phyloP scores from a whole-genome alignment of 2,113 vertebrate species.

The Dipodomys spectabilis region DNA sequence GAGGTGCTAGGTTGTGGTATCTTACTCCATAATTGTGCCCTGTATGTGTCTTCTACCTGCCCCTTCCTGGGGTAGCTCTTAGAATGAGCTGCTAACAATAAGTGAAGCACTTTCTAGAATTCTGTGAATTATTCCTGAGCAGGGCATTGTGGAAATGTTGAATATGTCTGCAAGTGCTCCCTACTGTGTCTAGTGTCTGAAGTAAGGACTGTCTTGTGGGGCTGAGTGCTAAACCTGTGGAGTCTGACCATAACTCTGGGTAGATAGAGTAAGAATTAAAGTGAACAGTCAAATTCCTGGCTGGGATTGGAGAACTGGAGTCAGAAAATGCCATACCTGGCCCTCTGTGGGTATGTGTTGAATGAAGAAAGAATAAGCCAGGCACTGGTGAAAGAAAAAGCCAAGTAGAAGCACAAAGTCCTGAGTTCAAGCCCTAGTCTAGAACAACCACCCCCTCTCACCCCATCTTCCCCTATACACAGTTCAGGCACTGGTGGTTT shows the following conservation, averaged over 20 bases:
- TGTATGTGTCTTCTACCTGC: rapidly evolving
- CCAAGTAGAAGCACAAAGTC: too few relatives aligned
- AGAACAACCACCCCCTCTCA: too few relatives aligned
- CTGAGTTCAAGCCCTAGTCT: too few relatives aligned
- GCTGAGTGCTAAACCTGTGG: neutral
- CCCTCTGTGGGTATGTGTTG: rapidly evolving
- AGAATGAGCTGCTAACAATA: neutral
- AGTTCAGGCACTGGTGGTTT: too few relatives aligned
- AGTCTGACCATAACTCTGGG: neutral
- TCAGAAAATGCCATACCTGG: neutral
- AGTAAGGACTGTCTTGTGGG: neutral
- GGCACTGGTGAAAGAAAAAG: too few relatives aligned
- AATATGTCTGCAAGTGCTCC: too few relatives aligned
- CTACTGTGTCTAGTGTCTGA: neutral
- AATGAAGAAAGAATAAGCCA: neutral
- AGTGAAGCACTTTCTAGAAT: neutral
- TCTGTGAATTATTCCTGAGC: neutral
- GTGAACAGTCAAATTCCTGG: rapidly evolving
- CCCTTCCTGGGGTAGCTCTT: neutral
- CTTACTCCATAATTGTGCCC: rapidly evolving
- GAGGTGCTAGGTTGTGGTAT: neutral
- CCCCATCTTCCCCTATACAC: too few relatives aligned
- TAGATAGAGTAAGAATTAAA: neutral
- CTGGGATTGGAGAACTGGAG: neutral
- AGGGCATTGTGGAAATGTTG: neutral